These are phyloP conservation scores for Sparidentex hasta DNA, from an alignment of 2,797 vertebrate genomes.

Conservation along the genomic window DNA sequence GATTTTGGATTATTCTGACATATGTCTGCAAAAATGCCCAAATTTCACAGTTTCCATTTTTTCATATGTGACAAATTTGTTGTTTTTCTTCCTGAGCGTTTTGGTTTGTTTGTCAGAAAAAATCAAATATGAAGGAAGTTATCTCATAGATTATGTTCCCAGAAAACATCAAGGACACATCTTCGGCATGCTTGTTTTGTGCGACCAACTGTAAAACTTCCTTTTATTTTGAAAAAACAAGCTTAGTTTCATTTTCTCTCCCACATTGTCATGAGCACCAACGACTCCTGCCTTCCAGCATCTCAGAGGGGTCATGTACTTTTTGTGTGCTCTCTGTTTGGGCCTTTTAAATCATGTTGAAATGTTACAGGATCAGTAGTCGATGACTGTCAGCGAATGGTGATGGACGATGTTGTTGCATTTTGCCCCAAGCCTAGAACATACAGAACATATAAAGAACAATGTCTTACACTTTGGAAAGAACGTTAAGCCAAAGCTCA, in stretches of 20 bases:
- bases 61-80: background rate
- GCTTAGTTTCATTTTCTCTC: too few species aligned
- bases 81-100: background rate
- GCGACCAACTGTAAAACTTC: too few species aligned
- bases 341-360: too few species aligned
- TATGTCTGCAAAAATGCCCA: background rate
- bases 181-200: background rate
- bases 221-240: too few species aligned
- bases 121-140: background rate
- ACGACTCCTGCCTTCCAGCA: too few species aligned
- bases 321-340: too few species aligned
- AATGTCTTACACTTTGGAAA: conserved; percentile 23
- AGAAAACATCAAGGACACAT: background rate
- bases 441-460: conserved; percentile 3
- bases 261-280: too few species aligned
- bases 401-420: too few species aligned
- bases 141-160: background rate
- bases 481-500: conserved; percentile 17
- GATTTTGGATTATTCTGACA: background rate
- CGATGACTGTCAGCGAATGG: too few species aligned
- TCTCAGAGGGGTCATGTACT: too few species aligned
- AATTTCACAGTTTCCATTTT: background rate
- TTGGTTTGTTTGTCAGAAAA: background rate
- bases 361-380: too few species aligned
- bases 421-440: too few species aligned